phyloP scores from a whole-genome alignment of 2,113 vertebrate species.

The Ceyx margarethae region DNA sequence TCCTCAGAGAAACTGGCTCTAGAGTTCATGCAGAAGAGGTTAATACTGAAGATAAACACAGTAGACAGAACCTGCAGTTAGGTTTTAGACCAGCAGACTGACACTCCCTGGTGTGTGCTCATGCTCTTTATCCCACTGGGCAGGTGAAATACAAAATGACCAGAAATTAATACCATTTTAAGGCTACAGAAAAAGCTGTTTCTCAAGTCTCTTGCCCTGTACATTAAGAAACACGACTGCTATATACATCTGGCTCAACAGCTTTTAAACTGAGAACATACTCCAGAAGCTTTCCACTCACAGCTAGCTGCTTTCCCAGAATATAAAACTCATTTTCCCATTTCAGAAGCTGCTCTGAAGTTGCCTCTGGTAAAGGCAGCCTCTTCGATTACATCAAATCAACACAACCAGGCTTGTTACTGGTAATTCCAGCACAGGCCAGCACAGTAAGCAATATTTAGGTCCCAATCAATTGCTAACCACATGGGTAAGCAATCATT shows the following conservation, averaged over 20 bases:
- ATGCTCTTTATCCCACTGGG: not conserved
- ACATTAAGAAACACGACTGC: not conserved
- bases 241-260: not conserved
- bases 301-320: not conserved
- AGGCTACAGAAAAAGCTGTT: not conserved
- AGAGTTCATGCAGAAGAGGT: not conserved
- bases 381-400: not conserved
- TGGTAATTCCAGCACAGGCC: not conserved
- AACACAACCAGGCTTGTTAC: not conserved
- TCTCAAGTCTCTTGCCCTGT: not conserved
- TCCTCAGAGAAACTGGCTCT: not conserved
- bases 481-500: not conserved
- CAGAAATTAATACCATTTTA: not conserved
- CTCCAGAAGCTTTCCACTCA: not conserved
- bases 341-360: not conserved
- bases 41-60: not conserved
- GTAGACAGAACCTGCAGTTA: not conserved
- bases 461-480: not conserved
- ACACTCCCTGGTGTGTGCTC: not conserved
- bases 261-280: not conserved
- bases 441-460: not conserved
- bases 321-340: not conserved
- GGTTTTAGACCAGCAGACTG: not conserved
- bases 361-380: not conserved
- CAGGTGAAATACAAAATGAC: not conserved